These are phyloP conservation scores for Gallinago media DNA, from an alignment of 2,113 vertebrate species.

Conservation along the genomic window DNA sequence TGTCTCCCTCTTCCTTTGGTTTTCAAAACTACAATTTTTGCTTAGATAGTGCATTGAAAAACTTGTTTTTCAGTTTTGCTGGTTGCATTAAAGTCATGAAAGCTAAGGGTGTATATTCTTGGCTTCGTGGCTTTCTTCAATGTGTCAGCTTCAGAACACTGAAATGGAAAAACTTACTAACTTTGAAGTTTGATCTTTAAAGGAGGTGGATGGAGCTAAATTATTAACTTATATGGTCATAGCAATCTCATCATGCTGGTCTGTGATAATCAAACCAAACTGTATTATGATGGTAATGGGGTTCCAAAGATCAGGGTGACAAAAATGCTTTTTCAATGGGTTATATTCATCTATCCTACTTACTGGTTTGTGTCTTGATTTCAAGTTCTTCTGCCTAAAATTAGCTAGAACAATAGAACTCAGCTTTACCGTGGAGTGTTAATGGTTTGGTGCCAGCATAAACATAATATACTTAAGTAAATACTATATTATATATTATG, in stretches of 20 bases:
- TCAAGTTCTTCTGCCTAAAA: neutral
- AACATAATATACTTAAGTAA: neutral
- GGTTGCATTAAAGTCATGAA: neutral
- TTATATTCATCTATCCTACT: neutral
- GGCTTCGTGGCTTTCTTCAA: neutral
- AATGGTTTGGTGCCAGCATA: neutral
- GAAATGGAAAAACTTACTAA: neutral
- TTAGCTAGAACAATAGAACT: neutral
- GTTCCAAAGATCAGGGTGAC: slow-evolving; percentile 33
- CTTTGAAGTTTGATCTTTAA: slow-evolving; percentile 55
- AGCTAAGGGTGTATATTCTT: neutral
- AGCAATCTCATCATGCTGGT: neutral
- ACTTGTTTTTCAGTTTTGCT: neutral
- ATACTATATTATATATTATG: neutral
- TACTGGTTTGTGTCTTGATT: neutral
- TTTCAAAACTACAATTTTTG: neutral
- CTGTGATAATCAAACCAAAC: neutral
- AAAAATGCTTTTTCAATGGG: neutral
- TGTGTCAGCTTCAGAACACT: neutral
- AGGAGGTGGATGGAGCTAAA: slow-evolving; percentile 1
- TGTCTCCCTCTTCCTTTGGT: neutral
- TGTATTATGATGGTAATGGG: neutral
- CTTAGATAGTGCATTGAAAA: neutral
- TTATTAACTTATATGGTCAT: slow-evolving; percentile 59
- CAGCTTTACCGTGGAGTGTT: neutral